phyloP scores from a whole-genome alignment of 2,888 invertebrate species.

The Resseliella maxima region DNA sequence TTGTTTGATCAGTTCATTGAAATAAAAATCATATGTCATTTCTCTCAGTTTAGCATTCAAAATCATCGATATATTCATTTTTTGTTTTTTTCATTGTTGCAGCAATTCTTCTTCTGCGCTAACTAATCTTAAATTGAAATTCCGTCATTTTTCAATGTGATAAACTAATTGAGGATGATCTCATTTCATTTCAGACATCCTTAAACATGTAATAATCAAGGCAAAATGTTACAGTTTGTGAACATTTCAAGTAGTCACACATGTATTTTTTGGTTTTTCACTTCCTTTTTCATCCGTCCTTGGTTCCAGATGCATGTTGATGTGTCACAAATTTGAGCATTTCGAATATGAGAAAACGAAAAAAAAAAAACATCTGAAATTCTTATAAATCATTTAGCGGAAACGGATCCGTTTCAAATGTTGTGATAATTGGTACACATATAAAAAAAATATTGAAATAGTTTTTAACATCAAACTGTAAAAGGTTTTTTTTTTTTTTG shows the following conservation, averaged over 20 bases:
- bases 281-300: neutral
- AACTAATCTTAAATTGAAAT: neutral
- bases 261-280: neutral
- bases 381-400: neutral
- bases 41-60: neutral
- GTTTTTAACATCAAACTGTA: neutral
- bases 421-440: neutral
- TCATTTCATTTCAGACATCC: neutral
- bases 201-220: neutral
- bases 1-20: slow-evolving; percentile 9
- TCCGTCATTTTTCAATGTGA: neutral
- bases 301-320: neutral
- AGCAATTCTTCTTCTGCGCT: neutral
- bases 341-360: neutral
- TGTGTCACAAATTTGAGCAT: neutral
- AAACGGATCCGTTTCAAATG: slow-evolving; percentile 11
- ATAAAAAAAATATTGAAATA: neutral
- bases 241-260: neutral
- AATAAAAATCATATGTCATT: neutral
- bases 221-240: neutral
- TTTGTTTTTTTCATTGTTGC: neutral
- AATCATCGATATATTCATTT: neutral
- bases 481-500: neutral
- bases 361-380: neutral
- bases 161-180: neutral